These are phyloP conservation scores for Dasyprocta punctata DNA, from an alignment of 2,113 vertebrate genomes.

Conservation along the genomic window DNA sequence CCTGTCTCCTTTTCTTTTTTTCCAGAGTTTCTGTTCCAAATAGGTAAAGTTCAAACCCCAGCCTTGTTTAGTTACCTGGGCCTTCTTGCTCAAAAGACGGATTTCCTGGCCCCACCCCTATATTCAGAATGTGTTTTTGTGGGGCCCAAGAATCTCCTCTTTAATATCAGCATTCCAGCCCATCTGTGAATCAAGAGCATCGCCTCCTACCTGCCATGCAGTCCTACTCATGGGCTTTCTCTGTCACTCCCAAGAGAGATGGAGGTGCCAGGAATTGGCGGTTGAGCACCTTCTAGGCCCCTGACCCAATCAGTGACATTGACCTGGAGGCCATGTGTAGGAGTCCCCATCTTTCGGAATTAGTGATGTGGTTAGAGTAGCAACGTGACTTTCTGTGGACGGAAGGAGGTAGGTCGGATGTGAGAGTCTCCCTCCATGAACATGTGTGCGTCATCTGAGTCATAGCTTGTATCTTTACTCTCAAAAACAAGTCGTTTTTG, in stretches of 20 bases:
- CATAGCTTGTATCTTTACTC: constrained; percentile 81
- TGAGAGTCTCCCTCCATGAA: constrained; percentile 71
- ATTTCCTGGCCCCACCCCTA: not conserved
- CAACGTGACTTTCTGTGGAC: constrained; percentile 84
- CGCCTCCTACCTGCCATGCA: accelerated
- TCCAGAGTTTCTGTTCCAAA: not conserved
- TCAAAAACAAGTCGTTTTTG: constrained; percentile 84
- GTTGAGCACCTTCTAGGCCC: not conserved
- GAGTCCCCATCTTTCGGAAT: constrained; percentile 82
- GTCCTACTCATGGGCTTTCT: not conserved
- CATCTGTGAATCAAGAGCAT: not conserved
- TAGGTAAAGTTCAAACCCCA: not conserved
- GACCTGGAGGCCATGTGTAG: constrained; percentile 67
- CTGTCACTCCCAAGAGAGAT: not conserved
- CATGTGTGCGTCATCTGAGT: constrained; percentile 83
- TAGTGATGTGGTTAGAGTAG: constrained; percentile 80
- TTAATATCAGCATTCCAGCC: not conserved
- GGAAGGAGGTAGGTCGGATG: constrained; percentile 71
- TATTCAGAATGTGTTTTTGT: not conserved
- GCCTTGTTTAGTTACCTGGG: not conserved
- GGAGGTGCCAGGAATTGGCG: constrained; percentile 39
- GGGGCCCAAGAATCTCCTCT: not conserved
- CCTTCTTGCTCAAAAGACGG: not conserved
- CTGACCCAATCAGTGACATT: constrained; percentile 28
- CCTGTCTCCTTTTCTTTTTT: not conserved